Base-by-base conservation (phyloP, 1,140 invertebrate species). In the Anthonomus grandis region DNA sequence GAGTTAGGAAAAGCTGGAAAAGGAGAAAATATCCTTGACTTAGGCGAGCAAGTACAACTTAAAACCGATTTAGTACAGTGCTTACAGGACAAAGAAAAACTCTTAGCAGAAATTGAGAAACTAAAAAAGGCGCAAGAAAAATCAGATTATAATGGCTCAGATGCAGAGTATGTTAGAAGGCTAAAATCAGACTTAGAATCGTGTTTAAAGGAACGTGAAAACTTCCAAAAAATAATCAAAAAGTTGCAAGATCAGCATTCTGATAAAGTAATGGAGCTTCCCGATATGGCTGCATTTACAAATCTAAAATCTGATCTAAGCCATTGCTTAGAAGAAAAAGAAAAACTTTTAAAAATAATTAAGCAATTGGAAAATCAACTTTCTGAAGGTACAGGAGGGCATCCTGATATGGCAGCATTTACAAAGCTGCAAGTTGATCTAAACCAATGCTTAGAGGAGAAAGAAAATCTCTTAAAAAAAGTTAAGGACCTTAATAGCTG, bases 51-150 rank as follows among this genome's bases (percentile, higher is more conserved):
- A 22, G 50, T 27, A 2, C 38, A 53, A 44, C 38, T 53, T 42
- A 42, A 53, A 53, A 44, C 38, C 6, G 50, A 53, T 21, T 34
- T 53, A 19, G 38, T 24, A 4, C 17, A 44, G 31, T 56, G 53
- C 22, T 17, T 56, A 6, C 60, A 64, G 37, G 51, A 63, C 19
- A 69, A 68, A 38, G 54, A 63, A 41, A 39, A 27, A 12, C 13
- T 70, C 36, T 60, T 67, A 37, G 39, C 27, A 4, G 49, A 56
- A 18, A 63, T 64, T 2, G 60, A 66, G 55, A 44, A 60, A n/a
- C n/a, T n/a, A n/a, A n/a, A n/a, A n/a, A n/a, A n/a, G n/a, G n/a
- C n/a, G n/a, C n/a, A n/a, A n/a, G n/a, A n/a, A n/a, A n/a, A n/a
- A n/a, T n/a, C n/a, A n/a, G n/a, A n/a, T n/a, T n/a, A n/a, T n/a